Evolutionary conservation across 2,113 vertebrate genomes (phyloP).

Genomic region (Cryptomyrus ogoouensis): DNA sequence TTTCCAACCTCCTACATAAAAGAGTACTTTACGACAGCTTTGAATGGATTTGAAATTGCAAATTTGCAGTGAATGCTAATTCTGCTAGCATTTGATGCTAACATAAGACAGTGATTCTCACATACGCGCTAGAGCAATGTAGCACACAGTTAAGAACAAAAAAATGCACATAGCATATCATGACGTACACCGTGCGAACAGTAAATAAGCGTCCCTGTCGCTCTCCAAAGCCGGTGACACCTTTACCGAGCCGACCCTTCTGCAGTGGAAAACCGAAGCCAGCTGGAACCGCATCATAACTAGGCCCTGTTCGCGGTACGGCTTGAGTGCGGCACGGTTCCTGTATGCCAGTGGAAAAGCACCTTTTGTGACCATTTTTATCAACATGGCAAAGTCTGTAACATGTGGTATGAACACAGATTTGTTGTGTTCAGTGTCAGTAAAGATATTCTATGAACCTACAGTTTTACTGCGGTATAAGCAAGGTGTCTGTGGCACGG

Average conservation of each 20-base stretch:
- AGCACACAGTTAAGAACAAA: too few relatives aligned
- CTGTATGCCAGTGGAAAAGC: too few relatives aligned
- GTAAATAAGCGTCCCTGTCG: too few relatives aligned
- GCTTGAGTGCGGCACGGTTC: too few relatives aligned
- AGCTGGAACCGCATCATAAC: too few relatives aligned
- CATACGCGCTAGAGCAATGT: background rate
- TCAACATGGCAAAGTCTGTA: background rate
- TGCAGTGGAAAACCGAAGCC: too few relatives aligned
- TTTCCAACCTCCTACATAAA: background rate
- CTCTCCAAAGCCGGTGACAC: too few relatives aligned
- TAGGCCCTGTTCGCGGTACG: too few relatives aligned
- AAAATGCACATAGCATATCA: too few relatives aligned
- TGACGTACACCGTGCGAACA: too few relatives aligned
- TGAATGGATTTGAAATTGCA: background rate
- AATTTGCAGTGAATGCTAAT: background rate
- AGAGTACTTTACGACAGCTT: background rate
- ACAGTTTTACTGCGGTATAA: background rate
- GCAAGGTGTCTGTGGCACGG: background rate
- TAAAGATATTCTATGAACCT: background rate
- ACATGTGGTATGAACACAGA: background rate
- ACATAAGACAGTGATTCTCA: background rate
- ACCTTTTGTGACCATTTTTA: background rate
- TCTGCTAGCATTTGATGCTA: background rate
- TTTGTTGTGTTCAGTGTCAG: background rate
- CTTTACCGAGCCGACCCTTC: too few relatives aligned